Conservation (phyloP, 2,797 vertebrate species). For the Masticophis lateralis region DNA sequence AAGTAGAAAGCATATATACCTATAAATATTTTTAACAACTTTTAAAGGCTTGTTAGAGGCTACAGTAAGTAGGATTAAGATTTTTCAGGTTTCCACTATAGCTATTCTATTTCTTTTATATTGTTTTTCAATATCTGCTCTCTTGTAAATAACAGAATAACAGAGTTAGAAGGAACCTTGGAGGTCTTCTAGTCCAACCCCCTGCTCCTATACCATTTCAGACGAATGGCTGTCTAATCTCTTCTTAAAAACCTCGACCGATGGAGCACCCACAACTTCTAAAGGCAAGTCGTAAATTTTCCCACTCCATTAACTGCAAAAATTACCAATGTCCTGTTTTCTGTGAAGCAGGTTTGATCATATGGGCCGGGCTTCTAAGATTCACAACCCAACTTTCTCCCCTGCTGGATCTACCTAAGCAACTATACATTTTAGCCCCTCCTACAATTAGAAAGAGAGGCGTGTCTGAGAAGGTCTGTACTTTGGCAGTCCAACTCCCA, state of each 20-base stretch:
- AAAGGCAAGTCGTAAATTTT: not conserved
- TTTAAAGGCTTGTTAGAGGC: not conserved
- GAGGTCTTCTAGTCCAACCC: no score
- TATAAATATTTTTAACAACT: not conserved
- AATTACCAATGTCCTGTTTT: not conserved
- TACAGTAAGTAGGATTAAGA: not conserved
- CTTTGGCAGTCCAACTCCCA: not conserved
- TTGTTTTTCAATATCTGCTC: not conserved
- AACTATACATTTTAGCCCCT: not conserved
- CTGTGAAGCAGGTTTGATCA: not conserved
- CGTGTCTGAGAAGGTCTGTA: no score
- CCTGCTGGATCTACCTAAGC: not conserved
- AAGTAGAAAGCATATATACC: not conserved
- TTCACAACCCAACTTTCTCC: not conserved
- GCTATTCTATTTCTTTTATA: not conserved
- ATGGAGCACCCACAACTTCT: not conserved
- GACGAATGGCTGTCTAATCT: no score
- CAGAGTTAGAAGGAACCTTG: no score
- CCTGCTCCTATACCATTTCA: not conserved
- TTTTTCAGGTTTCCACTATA: not conserved
- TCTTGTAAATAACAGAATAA: not conserved
- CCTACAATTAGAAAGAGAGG: not conserved
- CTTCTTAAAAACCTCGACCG: not conserved
- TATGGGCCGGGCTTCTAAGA: not conserved
- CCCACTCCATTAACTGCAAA: not conserved